phyloP scores from a whole-genome alignment of 2,797 vertebrate genomes.

The Phataginus tricuspis region DNA sequence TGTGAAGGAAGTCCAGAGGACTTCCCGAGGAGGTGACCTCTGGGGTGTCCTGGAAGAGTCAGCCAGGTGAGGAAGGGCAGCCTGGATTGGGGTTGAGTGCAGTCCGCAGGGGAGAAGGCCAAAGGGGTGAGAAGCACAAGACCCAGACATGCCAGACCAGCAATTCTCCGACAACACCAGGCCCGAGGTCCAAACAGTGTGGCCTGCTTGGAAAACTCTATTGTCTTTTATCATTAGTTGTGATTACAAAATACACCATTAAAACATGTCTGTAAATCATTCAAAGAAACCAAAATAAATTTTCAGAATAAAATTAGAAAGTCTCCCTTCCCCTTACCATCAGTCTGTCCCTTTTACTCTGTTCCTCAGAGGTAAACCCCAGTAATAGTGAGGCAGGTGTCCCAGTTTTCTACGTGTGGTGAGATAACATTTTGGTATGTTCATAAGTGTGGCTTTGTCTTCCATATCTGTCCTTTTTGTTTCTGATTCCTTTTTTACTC shows the following conservation, averaged over 20 bases:
- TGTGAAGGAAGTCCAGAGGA: background rate
- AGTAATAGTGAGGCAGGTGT: background rate
- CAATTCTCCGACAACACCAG: background rate
- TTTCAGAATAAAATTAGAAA: slow-evolving; percentile 47
- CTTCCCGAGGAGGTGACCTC: background rate
- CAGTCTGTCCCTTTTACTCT: background rate
- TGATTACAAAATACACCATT: slow-evolving; percentile 24
- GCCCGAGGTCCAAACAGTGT: background rate
- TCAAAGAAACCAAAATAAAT: slow-evolving; percentile 34
- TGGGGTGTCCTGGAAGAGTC: background rate
- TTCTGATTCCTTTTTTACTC: background rate
- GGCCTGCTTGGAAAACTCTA: background rate
- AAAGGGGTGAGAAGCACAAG: background rate
- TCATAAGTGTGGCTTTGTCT: slow-evolving; percentile 26
- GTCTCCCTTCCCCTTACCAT: background rate
- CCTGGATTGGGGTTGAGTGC: background rate
- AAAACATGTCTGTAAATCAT: slow-evolving; percentile 29
- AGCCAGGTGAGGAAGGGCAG: background rate
- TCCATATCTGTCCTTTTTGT: background rate
- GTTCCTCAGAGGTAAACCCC: background rate
- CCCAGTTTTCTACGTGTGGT: background rate
- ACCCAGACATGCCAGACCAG: background rate
- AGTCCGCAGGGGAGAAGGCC: background rate
- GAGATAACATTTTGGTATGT: background rate
- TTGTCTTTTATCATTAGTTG: background rate